phyloP scores from a whole-genome alignment of 2,113 vertebrate genomes.

The Tragelaphus buxtoni region DNA sequence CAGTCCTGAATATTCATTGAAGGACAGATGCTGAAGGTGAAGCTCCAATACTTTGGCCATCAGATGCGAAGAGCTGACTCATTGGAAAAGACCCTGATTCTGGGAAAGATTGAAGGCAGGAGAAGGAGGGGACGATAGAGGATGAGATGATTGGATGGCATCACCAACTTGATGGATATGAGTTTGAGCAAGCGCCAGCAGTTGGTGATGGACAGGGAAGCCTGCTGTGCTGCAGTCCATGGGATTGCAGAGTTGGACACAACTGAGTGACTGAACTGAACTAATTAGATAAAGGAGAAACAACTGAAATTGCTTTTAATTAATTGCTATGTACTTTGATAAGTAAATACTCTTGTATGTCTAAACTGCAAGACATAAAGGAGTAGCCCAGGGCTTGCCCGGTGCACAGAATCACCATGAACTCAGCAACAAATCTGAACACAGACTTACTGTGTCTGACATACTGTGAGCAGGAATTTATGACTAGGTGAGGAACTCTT shows the following conservation, averaged over 20 bases:
- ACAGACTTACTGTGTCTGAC: neutral
- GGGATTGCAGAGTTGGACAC: neutral
- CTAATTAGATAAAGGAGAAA: neutral
- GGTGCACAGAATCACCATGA: fast-evolving
- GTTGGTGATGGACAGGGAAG: neutral
- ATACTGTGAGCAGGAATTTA: neutral
- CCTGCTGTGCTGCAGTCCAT: neutral
- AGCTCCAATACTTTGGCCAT: neutral
- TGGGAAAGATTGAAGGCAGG: neutral
- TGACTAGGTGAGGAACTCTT: neutral
- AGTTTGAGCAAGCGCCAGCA: neutral
- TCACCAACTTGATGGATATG: neutral
- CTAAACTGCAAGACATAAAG: neutral
- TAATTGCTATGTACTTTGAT: neutral
- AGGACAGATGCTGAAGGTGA: neutral
- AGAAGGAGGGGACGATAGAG: neutral
- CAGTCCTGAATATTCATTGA: neutral
- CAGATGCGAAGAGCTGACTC: neutral
- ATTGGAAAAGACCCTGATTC: neutral
- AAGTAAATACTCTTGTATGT: neutral
- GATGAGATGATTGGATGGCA: neutral
- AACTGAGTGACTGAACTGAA: neutral
- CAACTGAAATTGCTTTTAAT: neutral
- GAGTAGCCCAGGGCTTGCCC: neutral
- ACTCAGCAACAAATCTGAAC: neutral